A percentile compares a stretch with the other conserved stretches of the same genome.
These are phyloP conservation scores for rat (Rattus norvegicus) DNA, from an alignment of 2,113 vertebrate genomes.

Conservation along the genomic window DNA sequence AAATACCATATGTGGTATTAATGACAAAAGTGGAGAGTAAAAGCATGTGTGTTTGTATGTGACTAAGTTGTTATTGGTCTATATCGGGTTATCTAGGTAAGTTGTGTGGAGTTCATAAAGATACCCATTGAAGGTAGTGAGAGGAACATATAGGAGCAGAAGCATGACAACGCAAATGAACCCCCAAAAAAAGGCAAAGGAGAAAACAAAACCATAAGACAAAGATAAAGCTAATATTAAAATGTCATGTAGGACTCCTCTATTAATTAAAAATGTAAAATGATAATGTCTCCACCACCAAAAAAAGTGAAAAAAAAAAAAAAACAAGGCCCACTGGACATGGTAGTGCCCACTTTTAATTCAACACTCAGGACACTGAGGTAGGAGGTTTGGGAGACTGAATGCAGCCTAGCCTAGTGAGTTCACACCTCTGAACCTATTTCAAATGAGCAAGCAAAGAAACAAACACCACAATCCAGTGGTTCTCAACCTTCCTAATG, in stretches of 20 bases:
- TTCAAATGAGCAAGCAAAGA: not conserved
- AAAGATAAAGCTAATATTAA: not conserved
- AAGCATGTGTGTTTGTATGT: not conserved
- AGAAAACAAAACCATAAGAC: not conserved
- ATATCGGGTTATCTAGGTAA: not conserved
- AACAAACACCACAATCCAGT: not conserved
- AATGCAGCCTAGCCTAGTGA: not conserved
- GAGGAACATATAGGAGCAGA: not conserved
- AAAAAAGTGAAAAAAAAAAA: not conserved
- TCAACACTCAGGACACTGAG: not conserved
- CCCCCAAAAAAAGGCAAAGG: not conserved
- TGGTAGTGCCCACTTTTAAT: too few relatives aligned
- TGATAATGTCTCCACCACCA: not conserved
- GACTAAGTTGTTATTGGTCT: not conserved
- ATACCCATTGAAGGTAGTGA: not conserved
- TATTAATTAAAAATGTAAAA: not conserved
- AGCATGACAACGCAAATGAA: not conserved
- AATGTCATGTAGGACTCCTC: not conserved
- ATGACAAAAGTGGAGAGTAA: not conserved
- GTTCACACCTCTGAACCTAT: not conserved
- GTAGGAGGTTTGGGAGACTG: not conserved
- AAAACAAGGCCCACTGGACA: not conserved
- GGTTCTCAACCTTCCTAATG: not conserved
- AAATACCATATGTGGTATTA: not conserved
- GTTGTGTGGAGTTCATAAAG: not conserved